Conservation (phyloP, 2,888 invertebrate genomes). For the Spicauda simplicius region DNA sequence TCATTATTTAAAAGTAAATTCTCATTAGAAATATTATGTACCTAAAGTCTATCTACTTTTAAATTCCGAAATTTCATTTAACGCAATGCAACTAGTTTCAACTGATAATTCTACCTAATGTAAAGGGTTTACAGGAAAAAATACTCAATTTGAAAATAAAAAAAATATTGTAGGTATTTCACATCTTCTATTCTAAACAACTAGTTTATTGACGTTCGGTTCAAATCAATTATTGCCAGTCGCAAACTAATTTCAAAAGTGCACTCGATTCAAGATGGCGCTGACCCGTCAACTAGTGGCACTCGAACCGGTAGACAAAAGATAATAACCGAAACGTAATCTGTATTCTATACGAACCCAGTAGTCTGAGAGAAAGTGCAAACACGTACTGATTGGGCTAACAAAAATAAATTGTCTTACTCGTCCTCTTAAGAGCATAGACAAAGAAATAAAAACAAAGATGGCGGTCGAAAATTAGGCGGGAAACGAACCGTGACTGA, state of each 20-base stretch:
- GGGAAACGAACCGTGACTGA: conserved; percentile 47
- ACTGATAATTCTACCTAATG: too few species aligned
- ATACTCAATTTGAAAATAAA: too few species aligned
- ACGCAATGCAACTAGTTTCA: too few species aligned
- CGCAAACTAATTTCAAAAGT: conserved; percentile 58
- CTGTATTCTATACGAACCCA: conserved; percentile 55
- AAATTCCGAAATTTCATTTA: too few species aligned
- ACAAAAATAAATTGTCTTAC: conserved; percentile 47
- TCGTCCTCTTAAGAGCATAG: conserved; percentile 38
- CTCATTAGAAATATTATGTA: too few species aligned
- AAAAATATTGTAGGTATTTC: too few species aligned
- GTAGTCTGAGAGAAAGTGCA: conserved; percentile 69
- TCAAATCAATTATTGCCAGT: conserved; percentile 44
- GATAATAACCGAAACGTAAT: conserved; percentile 62
- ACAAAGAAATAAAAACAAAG: conserved; percentile 48
- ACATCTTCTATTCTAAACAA: not conserved
- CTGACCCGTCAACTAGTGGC: conserved; percentile 52
- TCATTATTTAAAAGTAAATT: too few species aligned
- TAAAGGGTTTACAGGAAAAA: too few species aligned
- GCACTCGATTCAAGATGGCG: conserved; percentile 54
- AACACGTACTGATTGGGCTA: conserved; percentile 52
- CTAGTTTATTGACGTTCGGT: conserved; percentile 11
- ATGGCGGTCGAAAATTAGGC: conserved; percentile 51
- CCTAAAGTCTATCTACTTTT: too few species aligned
- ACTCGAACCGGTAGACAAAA: conserved; percentile 54